A percentile compares a stretch with the other conserved stretches of the same genome.
Evolutionary conservation across 2,797 vertebrate genomes (phyloP).

Genomic region (Sphenodon punctatus): DNA sequence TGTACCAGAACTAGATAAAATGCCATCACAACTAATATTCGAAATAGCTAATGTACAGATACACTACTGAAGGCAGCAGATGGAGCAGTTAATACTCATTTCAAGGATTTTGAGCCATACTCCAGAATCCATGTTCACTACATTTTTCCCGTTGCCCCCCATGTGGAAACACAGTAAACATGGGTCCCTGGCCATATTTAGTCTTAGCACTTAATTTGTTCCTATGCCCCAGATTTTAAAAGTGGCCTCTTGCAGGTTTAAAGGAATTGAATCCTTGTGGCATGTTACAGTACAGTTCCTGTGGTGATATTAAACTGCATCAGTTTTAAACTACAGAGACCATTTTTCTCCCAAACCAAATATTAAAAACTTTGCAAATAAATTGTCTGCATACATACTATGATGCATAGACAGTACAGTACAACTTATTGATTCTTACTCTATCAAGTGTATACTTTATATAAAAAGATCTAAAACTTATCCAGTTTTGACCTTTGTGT

Average conservation of each 20-base stretch:
- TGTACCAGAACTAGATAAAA: no score
- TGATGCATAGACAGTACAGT: slow-evolving; percentile 47
- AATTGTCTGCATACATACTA: slow-evolving; percentile 25
- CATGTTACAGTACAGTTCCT: slow-evolving; percentile 61
- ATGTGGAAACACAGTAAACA: no score
- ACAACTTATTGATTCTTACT: slow-evolving; percentile 33
- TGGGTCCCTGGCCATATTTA: neutral
- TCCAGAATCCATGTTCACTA: no score
- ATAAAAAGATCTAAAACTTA: slow-evolving; percentile 61
- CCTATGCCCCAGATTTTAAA: slow-evolving; percentile 25
- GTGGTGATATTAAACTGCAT: slow-evolving; percentile 24
- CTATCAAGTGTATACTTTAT: slow-evolving; percentile 44
- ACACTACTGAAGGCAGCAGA: rapidly evolving
- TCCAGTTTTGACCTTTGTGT: slow-evolving; percentile 78
- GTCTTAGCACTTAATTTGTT: neutral
- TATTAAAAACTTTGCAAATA: slow-evolving; percentile 43
- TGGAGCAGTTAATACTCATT: neutral
- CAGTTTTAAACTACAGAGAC: slow-evolving; percentile 23
- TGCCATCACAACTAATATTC: neutral
- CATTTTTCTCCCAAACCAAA: slow-evolving; percentile 58
- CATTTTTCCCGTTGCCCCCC: no score
- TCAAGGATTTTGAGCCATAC: no score
- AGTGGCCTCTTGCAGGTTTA: slow-evolving; percentile 60
- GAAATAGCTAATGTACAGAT: neutral
- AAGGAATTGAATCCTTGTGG: slow-evolving; percentile 50